phyloP scores from a whole-genome alignment of 2,888 invertebrate species.

The Polydrusus tereticollis region DNA sequence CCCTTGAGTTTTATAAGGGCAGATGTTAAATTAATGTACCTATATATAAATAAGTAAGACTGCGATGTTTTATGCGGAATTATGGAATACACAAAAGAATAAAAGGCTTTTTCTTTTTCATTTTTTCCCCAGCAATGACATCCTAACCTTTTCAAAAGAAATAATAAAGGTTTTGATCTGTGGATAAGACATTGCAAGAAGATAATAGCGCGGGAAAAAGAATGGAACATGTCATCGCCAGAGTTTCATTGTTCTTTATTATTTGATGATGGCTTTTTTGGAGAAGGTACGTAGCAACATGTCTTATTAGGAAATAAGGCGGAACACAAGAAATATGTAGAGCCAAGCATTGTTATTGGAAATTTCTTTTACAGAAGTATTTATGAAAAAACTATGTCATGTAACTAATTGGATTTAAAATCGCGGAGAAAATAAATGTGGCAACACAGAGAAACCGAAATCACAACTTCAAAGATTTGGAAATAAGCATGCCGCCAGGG shows the following conservation, averaged over 20 bases:
- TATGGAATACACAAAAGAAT: conserved; percentile 13
- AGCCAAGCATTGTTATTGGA: no score
- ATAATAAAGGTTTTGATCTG: conserved; percentile 38
- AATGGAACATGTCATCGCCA: conserved; percentile 40
- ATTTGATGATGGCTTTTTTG: conserved; percentile 34
- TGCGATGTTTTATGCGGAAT: conserved; percentile 1
- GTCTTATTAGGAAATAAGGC: conserved; percentile 1
- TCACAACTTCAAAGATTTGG: no score
- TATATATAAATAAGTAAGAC: background rate
- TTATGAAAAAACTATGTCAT: no score
- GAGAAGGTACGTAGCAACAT: conserved; percentile 16
- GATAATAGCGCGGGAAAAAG: conserved; percentile 30
- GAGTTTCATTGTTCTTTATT: conserved; percentile 41
- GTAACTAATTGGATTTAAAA: no score
- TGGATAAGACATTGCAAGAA: conserved; percentile 36
- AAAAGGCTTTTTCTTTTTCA: conserved; percentile 6
- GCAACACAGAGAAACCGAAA: no score
- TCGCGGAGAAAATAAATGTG: no score
- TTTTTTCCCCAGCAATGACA: conserved; percentile 12
- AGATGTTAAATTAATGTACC: background rate
- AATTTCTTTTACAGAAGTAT: no score
- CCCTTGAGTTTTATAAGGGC: no score
- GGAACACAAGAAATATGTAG: background rate
- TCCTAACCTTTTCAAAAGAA: conserved; percentile 30
- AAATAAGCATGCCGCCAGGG: no score